Conservation (phyloP, 2,113 vertebrate species). For the Rostratula benghalensis region DNA sequence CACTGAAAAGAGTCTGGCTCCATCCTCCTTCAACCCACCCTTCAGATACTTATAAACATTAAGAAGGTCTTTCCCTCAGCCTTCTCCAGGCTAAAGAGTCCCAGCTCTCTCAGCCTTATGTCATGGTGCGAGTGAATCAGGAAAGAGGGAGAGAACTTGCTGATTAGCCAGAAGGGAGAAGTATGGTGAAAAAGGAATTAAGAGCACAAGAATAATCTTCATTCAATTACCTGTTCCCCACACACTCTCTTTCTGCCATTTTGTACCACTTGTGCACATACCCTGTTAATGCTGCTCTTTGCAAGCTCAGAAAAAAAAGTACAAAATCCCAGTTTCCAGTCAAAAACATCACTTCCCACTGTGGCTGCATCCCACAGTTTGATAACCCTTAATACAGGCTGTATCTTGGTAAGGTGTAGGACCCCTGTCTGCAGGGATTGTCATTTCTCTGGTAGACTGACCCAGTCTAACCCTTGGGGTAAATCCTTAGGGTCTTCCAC, state of each 20-base stretch:
- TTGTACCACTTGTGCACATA: not conserved
- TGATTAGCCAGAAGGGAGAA: not conserved
- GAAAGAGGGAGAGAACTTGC: not conserved
- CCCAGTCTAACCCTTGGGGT: not conserved
- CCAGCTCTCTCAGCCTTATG: not conserved
- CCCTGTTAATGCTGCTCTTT: not conserved
- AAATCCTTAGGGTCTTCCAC: not conserved
- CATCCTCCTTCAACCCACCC: too few relatives aligned
- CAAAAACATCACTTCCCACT: not conserved
- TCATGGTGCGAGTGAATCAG: not conserved
- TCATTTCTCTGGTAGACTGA: not conserved
- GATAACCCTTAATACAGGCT: not conserved
- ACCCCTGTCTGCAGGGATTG: not conserved
- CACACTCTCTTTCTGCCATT: not conserved
- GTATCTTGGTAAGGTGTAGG: not conserved
- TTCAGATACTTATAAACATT: too few relatives aligned
- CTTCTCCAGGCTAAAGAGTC: too few relatives aligned
- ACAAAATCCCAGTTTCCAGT: not conserved
- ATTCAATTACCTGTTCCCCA: not conserved
- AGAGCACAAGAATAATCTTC: not conserved
- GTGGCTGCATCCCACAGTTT: not conserved
- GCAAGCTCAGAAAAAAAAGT: not conserved
- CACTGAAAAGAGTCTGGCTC: too few relatives aligned
- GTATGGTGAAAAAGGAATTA: not conserved
- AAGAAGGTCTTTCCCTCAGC: too few relatives aligned